phyloP scores from a whole-genome alignment of 2,113 vertebrate species.

The Fregetta grallaria region DNA sequence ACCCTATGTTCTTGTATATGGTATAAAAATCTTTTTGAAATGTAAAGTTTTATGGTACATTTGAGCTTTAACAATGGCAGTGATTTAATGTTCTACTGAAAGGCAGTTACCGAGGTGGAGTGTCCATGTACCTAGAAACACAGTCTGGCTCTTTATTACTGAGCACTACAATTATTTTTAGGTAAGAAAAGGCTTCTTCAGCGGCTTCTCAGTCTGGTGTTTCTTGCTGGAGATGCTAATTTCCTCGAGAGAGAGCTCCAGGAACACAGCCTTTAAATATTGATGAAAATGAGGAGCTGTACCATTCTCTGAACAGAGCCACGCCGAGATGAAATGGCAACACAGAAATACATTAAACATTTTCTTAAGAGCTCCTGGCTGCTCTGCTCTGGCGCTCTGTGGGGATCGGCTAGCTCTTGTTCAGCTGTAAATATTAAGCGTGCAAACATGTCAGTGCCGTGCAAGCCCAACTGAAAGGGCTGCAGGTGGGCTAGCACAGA shows the following conservation, averaged over 20 bases:
- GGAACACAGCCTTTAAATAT: neutral
- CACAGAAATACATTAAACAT: neutral
- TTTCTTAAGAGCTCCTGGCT: neutral
- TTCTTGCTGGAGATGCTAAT: neutral
- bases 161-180: neutral
- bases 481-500: neutral
- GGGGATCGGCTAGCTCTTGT: fast-evolving
- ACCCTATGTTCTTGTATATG: neutral
- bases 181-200: neutral
- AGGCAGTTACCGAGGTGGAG: neutral
- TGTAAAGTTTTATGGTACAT: neutral
- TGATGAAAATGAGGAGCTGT: neutral
- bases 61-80: neutral
- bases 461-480: neutral
- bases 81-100: neutral
- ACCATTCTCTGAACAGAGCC: neutral
- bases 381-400: too few relatives aligned
- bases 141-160: neutral
- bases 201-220: neutral
- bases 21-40: neutral
- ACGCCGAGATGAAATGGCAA: neutral
- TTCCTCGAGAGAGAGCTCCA: neutral
- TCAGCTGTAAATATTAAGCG: neutral
- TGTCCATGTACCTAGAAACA: neutral
- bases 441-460: fast-evolving